phyloP scores from a whole-genome alignment of 2,888 invertebrate species.

The Agrotis exclamationis region DNA sequence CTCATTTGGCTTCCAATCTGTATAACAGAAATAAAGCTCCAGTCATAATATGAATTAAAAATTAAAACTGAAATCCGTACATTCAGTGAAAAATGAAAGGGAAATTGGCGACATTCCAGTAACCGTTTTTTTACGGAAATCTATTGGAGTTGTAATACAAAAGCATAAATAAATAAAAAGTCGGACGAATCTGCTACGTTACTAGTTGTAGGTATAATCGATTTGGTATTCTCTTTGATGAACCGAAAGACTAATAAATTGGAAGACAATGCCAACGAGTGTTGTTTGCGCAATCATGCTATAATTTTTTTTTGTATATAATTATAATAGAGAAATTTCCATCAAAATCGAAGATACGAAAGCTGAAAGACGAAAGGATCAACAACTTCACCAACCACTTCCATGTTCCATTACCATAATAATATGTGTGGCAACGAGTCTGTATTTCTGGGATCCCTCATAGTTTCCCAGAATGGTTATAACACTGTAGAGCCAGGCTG shows the following conservation, averaged over 20 bases:
- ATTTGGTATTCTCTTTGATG: slow-evolving; percentile 28
- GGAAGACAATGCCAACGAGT: slow-evolving; percentile 5
- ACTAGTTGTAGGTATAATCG: slow-evolving; percentile 23
- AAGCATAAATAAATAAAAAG: slow-evolving; percentile 28
- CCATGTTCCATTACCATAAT: no score
- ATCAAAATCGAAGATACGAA: neutral
- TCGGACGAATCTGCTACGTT: neutral
- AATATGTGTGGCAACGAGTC: no score
- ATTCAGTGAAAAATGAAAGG: slow-evolving; percentile 15
- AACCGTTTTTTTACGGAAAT: slow-evolving; percentile 31
- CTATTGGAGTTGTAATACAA: slow-evolving; percentile 36
- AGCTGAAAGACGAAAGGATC: no score
- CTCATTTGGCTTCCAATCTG: neutral
- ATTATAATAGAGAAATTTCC: neutral
- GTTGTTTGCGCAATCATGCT: neutral
- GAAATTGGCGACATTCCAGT: slow-evolving; percentile 42
- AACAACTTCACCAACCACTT: no score
- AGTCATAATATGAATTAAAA: slow-evolving; percentile 9
- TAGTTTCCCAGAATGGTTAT: no score
- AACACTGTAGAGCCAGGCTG: no score
- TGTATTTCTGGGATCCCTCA: no score
- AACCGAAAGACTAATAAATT: slow-evolving; percentile 10
- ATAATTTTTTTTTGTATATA: neutral
- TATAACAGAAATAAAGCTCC: neutral
- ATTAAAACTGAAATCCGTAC: slow-evolving; percentile 4